phyloP scores from a whole-genome alignment of 2,797 vertebrate species.

The Protosalanx chinensis region DNA sequence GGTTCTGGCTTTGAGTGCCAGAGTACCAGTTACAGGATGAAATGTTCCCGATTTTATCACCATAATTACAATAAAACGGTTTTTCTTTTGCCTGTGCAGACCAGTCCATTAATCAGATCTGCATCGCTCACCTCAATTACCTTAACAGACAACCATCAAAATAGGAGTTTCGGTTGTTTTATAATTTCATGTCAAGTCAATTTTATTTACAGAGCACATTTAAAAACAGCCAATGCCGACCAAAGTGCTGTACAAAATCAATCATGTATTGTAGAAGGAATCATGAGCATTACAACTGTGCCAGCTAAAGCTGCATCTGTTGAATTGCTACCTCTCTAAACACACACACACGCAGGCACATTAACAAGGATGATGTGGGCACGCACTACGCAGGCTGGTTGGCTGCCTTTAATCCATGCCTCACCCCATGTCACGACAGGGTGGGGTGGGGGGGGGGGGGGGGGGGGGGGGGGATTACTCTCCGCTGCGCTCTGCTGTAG shows the following conservation, averaged over 20 bases:
- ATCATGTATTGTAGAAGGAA: background rate
- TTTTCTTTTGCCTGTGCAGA: background rate
- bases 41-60: background rate
- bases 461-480: constrained; percentile 29
- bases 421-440: constrained; percentile 57
- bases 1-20: no score
- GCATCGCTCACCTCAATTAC: background rate
- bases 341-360: background rate
- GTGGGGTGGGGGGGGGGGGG: constrained; percentile 47
- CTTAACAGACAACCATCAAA: background rate
- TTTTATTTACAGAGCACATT: no score
- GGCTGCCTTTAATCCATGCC: constrained; percentile 62
- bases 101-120: background rate
- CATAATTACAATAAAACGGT: background rate
- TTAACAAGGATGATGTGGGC: background rate
- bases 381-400: background rate
- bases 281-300: background rate
- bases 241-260: no score
- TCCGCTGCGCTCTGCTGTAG: constrained; percentile 41
- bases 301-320: constrained; percentile 9
- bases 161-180: background rate
- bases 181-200: background rate
- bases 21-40: no score
- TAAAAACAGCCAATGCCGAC: no score
- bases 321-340: background rate